Conservation (phyloP, 2,797 vertebrate genomes). For the Myotis planiceps region DNA sequence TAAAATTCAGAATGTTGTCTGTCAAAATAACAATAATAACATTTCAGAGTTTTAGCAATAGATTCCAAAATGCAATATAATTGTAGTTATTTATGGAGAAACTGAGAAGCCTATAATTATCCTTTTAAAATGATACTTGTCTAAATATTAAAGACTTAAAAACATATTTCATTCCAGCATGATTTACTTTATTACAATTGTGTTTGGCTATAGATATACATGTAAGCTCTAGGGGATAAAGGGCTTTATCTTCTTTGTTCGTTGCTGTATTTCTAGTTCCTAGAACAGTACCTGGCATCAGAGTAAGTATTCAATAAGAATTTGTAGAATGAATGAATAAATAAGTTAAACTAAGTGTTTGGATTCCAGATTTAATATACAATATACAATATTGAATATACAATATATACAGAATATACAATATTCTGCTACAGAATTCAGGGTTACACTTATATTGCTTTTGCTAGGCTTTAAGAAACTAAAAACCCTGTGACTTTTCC, state of each 20-base stretch:
- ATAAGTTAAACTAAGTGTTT: not conserved
- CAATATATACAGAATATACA: not conserved
- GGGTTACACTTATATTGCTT: not conserved
- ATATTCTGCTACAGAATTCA: not conserved
- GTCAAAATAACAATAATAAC: not conserved
- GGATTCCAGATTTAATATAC: slow-evolving; percentile 14
- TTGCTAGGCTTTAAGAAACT: not conserved
- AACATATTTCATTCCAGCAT: not conserved
- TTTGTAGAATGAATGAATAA: not conserved
- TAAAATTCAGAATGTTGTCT: slow-evolving; percentile 17
- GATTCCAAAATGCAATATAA: not conserved
- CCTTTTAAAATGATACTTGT: not conserved
- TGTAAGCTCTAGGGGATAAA: not conserved
- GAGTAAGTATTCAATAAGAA: not conserved
- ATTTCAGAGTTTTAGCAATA: not conserved
- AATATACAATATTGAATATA: not conserved
- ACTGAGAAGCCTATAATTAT: not conserved
- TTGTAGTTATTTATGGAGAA: not conserved
- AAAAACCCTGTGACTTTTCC: not conserved
- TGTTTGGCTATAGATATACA: not conserved
- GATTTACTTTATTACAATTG: not conserved
- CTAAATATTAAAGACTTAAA: not conserved
- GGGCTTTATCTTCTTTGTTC: not conserved
- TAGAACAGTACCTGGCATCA: not conserved
- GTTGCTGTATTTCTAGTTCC: not conserved